Conservation (phyloP, 2,888 invertebrate genomes). For the Lithophane socia region DNA sequence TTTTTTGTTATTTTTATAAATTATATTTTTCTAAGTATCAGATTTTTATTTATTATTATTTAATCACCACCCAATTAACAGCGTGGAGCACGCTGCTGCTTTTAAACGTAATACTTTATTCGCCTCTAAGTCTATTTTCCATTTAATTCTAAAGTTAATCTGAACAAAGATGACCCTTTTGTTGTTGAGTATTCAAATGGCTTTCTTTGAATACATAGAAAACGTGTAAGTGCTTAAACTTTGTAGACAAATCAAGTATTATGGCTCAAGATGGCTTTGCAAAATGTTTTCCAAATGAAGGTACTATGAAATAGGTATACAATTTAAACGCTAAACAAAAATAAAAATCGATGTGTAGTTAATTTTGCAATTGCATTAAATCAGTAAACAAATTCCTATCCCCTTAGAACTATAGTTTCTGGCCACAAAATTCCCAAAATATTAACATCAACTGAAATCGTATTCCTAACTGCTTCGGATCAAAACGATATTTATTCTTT, state of each 20-base stretch:
- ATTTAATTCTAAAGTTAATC: not conserved
- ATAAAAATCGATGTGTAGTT: not conserved
- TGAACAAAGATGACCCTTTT: conserved; percentile 22
- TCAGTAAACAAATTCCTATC: fast-evolving
- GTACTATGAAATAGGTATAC: not conserved
- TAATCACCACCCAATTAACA: no score
- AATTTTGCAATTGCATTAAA: not conserved
- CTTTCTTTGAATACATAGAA: conserved; percentile 41
- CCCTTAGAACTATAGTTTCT: not conserved
- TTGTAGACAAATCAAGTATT: conserved; percentile 31
- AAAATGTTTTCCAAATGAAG: conserved; percentile 2
- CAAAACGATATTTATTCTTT: no score
- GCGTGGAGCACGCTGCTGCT: not conserved
- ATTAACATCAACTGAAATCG: not conserved
- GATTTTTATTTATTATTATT: no score
- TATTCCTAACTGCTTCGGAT: not conserved
- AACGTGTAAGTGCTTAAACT: conserved; percentile 24
- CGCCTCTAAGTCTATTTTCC: not conserved
- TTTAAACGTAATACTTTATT: not conserved
- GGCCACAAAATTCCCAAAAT: not conserved
- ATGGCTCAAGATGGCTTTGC: not conserved
- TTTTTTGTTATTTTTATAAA: no score
- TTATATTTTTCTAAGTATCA: no score
- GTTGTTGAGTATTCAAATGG: conserved; percentile 17
- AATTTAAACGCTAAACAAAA: not conserved